These are phyloP conservation scores for Micrasema longulum DNA, from an alignment of 1,140 invertebrate species.

Conservation along the genomic window DNA sequence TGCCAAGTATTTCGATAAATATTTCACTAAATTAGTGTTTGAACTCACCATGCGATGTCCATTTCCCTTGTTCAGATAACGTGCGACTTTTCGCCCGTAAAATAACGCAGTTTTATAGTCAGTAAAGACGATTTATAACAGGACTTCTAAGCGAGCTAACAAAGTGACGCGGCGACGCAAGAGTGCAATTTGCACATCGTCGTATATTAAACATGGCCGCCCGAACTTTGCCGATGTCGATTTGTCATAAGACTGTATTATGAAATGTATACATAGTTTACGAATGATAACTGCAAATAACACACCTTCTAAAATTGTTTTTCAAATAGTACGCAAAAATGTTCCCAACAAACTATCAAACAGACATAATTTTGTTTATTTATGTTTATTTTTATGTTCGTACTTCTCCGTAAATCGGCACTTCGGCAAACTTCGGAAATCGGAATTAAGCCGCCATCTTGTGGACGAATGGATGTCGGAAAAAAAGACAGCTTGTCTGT, in stretches of 20 bases:
- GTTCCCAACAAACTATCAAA: too few relatives aligned
- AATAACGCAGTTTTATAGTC: constrained; percentile 18
- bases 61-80: background rate
- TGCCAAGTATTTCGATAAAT: constrained; percentile 18
- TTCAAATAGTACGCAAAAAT: too few relatives aligned
- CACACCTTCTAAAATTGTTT: too few relatives aligned
- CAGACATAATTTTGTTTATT: too few relatives aligned
- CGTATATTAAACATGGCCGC: constrained; percentile 28
- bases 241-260: too few relatives aligned
- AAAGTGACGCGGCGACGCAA: constrained; percentile 38
- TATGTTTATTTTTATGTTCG: too few relatives aligned
- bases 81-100: constrained; percentile 1
- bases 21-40: background rate
- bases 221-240: constrained; percentile 15
- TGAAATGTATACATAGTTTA: too few relatives aligned
- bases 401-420: background rate
- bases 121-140: constrained; percentile 20
- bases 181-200: constrained; percentile 30
- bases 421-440: constrained; percentile 33
- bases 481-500: constrained; percentile 2
- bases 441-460: constrained; percentile 19
- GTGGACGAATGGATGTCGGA: background rate
- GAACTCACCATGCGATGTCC: constrained; percentile 31
- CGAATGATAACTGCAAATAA: too few relatives aligned
- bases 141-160: constrained; percentile 25